phyloP scores from a whole-genome alignment of 2,113 vertebrate species.

The Mesoclemmys tuberculata region DNA sequence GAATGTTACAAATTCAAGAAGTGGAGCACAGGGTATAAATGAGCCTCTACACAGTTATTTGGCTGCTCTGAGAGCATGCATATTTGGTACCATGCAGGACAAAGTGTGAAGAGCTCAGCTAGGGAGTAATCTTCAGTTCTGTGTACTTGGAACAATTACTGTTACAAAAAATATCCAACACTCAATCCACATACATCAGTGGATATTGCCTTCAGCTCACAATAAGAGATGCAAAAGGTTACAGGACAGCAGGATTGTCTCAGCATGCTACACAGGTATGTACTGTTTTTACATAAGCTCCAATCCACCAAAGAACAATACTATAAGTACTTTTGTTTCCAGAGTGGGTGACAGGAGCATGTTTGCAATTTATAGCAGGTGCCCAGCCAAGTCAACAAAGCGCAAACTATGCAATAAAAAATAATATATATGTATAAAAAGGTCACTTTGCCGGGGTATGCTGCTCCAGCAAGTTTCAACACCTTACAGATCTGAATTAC shows the following conservation, averaged over 20 bases:
- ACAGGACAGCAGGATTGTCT: slow-evolving; percentile 47
- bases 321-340: slow-evolving; percentile 37
- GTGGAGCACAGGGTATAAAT: not conserved
- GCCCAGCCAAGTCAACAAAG: slow-evolving; percentile 59
- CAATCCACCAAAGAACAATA: slow-evolving; percentile 8
- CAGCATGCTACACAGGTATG: slow-evolving; percentile 52
- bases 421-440: slow-evolving; percentile 51
- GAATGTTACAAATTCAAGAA: not conserved
- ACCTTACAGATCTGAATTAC: not conserved
- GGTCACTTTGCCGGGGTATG: slow-evolving; percentile 66
- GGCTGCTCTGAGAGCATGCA: not conserved
- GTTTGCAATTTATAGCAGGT: slow-evolving; percentile 70
- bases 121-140: not conserved
- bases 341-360: slow-evolving; percentile 62
- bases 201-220: not conserved
- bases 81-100: not conserved
- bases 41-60: not conserved
- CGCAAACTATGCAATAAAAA: slow-evolving; percentile 63
- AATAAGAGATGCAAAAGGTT: slow-evolving; percentile 53
- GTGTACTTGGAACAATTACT: not conserved
- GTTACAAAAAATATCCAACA: not conserved
- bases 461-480: slow-evolving; percentile 63
- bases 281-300: slow-evolving; percentile 28
- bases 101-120: not conserved
- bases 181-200: not conserved